These are phyloP conservation scores for Peromyscus maniculatus DNA, from an alignment of 2,113 vertebrate genomes.

Conservation along the genomic window DNA sequence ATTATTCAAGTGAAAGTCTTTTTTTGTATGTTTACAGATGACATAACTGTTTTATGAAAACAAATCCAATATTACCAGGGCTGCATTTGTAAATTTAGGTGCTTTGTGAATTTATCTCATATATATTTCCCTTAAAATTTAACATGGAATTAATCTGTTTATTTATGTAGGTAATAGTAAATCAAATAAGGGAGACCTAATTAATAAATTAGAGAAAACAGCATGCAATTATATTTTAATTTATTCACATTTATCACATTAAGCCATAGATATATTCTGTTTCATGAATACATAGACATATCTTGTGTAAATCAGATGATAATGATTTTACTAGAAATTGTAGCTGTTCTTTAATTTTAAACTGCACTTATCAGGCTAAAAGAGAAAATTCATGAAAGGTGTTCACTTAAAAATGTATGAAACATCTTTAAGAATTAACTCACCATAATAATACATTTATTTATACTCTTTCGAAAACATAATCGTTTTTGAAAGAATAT, in stretches of 20 bases:
- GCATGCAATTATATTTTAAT: constrained; percentile 46
- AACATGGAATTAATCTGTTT: constrained; percentile 39
- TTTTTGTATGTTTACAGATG: constrained; percentile 58
- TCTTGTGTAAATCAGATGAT: constrained; percentile 55
- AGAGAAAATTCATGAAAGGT: constrained; percentile 46
- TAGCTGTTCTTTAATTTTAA: constrained; percentile 62
- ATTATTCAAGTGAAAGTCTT: constrained; percentile 55
- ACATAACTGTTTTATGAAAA: constrained; percentile 52
- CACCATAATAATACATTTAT: constrained; percentile 44
- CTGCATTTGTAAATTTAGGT: constrained; percentile 40
- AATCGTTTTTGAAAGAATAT: neutral
- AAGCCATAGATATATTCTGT: constrained; percentile 45
- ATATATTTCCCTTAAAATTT: constrained; percentile 56
- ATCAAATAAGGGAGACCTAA: constrained; percentile 51
- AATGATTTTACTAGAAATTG: constrained; percentile 31
- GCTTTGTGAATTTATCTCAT: constrained; percentile 43
- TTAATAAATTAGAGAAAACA: constrained; percentile 63
- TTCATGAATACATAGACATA: constrained; percentile 45
- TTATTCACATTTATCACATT: constrained; percentile 49
- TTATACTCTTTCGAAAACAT: constrained; percentile 29
- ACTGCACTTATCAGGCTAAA: constrained; percentile 59
- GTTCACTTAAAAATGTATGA: constrained; percentile 3
- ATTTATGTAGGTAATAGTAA: constrained; percentile 50
- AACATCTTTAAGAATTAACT: constrained; percentile 45
- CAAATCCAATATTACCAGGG: neutral